These are phyloP conservation scores for Brachypalpus laphriformis DNA, from an alignment of 2,888 invertebrate genomes.

Conservation along the genomic window DNA sequence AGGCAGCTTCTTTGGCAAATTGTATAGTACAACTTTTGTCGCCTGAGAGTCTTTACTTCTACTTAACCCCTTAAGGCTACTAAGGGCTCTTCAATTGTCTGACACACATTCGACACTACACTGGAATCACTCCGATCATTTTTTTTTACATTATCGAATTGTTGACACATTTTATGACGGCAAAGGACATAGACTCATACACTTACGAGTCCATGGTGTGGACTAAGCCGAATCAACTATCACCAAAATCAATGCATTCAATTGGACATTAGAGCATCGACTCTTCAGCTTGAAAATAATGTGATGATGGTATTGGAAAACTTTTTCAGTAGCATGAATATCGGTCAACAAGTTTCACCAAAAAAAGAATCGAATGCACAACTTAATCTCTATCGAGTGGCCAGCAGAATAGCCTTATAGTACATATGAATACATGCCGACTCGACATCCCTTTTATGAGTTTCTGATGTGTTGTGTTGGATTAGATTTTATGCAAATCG, in stretches of 20 bases:
- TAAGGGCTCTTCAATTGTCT: constrained; percentile 42
- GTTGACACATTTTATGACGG: constrained; percentile 43
- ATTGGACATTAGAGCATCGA: background rate
- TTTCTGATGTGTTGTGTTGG: background rate
- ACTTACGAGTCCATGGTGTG: background rate
- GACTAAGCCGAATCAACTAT: background rate
- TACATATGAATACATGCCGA: no score
- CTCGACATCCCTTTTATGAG: background rate
- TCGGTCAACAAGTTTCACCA: constrained; percentile 31
- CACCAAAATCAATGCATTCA: background rate
- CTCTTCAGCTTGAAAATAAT: background rate
- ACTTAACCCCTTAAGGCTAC: constrained; percentile 15
- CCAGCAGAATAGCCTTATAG: background rate
- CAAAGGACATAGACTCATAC: background rate
- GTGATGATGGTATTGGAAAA: constrained; percentile 16
- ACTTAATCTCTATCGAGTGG: constrained; percentile 18
- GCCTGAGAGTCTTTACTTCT: background rate
- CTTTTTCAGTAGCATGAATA: constrained; percentile 15
- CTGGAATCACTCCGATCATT: constrained; percentile 45
- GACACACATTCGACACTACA: constrained; percentile 44
- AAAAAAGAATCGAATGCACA: constrained; percentile 6
- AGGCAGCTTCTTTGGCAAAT: background rate
- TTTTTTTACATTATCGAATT: constrained; percentile 42
- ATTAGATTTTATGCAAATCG: constrained; percentile 20
- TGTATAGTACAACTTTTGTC: constrained; percentile 9